Evolutionary conservation across 2,113 vertebrate genomes (phyloP), one percentile per base, ranked within the genome.

Genomic region (Ibidorhyncha struthersii): DNA sequence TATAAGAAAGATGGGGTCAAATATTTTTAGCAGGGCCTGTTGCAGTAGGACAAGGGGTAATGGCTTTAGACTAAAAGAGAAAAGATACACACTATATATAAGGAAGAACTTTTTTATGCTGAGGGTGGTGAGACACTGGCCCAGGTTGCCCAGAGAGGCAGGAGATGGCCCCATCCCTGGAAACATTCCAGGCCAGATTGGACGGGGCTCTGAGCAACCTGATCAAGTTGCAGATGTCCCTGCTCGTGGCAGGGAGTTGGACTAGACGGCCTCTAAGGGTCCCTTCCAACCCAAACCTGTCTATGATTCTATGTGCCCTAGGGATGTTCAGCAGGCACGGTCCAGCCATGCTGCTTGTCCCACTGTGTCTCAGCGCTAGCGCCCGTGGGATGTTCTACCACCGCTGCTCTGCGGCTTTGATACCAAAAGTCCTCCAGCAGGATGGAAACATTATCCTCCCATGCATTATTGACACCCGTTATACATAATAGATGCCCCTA

Each of bases 311-410:
- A 14, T 16, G 6, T 26, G 58, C 40, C 82, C 71, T 5, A 1
- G 76, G 82, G 36, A 15, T 2, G 49, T n/a, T 79, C 63, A 14
- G n/a, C 7, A 11, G 66, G 55, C 13, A 5, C 10, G 0, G 36
- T 7, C 40, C 71, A 52, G 50, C 25, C 0, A 0, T 36, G 21
- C 36, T 7, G 0, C 16, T 32, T 13, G 21, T 41, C 30, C 43
- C 49, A 4, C 32, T 9, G 1, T 0, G 0, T 3, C 91, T 8
- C 66, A 8, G 71, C 0, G 2, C 32, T 9, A 40, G 5, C 0
- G 0, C 2, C 16, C 7, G 49, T 0, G 0, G 30, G 62, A 19
- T 52, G 55, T 74, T 26, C 30, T 7, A 17, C n/a, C 25, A 14
- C 3, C 1, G 8, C 49, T 3, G 1, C 63, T 61, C 43, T 10